Evolutionary conservation across 2,113 vertebrate genomes (phyloP).

Genomic region (Pelodiscus sinensis): DNA sequence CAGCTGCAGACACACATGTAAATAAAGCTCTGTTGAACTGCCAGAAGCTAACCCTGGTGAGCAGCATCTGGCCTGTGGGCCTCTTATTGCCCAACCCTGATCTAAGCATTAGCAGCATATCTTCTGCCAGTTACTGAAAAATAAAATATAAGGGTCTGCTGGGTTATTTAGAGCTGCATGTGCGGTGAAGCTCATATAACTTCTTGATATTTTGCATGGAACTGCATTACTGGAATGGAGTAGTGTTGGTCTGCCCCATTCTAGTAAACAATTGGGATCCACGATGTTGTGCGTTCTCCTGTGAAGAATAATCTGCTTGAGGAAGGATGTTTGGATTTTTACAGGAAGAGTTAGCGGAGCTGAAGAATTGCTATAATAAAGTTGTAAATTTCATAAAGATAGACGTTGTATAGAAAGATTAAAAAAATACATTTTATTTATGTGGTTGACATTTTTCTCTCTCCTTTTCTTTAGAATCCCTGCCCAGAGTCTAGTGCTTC

Average conservation of each 20-base stretch:
- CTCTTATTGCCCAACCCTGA: too few relatives aligned
- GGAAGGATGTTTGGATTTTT: neutral
- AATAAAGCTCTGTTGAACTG: too few relatives aligned
- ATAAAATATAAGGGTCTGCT: neutral
- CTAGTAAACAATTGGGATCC: neutral
- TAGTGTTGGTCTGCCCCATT: neutral
- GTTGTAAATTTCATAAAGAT: neutral
- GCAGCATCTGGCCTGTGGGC: too few relatives aligned
- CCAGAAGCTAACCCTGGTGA: too few relatives aligned
- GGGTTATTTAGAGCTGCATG: neutral
- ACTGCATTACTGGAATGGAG: fast-evolving
- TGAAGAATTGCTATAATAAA: neutral
- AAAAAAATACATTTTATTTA: neutral
- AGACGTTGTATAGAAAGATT: too few relatives aligned
- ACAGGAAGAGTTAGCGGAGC: neutral
- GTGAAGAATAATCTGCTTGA: neutral
- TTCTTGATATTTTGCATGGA: neutral
- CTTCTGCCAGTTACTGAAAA: neutral
- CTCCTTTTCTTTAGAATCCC: constrained; percentile 82
- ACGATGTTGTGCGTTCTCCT: neutral
- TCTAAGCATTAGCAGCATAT: neutral
- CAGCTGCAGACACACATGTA: too few relatives aligned
- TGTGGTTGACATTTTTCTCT: neutral
- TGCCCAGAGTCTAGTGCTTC: constrained; percentile 91
- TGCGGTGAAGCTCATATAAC: neutral